Conservation (phyloP, 2,797 vertebrate genomes). For the Vespertilio murinus region DNA sequence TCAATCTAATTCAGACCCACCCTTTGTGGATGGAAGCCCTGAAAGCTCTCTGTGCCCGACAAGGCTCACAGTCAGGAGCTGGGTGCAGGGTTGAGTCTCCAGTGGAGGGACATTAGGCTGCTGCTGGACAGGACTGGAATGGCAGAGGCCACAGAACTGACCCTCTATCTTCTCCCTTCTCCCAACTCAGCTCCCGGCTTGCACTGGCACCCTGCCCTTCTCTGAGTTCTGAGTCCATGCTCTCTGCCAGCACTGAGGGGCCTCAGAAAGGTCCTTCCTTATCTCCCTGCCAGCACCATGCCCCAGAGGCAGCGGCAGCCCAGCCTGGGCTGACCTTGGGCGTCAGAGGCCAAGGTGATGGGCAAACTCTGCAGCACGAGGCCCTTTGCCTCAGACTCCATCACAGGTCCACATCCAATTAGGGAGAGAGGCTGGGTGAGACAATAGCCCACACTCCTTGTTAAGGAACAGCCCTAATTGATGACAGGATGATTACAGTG, state of each 20-base stretch:
- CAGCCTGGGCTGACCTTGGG: neutral
- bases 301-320: neutral
- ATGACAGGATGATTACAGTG: conserved; percentile 66
- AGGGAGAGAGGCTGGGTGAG: conserved; percentile 71
- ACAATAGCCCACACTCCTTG: conserved; percentile 70
- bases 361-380: conserved; percentile 48
- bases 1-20: neutral
- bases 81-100: neutral
- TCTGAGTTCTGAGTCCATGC: neutral
- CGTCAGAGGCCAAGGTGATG: neutral
- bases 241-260: neutral
- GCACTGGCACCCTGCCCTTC: neutral
- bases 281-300: neutral
- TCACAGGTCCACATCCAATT: conserved; percentile 76
- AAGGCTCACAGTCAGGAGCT: neutral
- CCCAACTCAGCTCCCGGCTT: neutral
- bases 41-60: neutral
- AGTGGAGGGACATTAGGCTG: neutral
- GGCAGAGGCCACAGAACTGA: neutral
- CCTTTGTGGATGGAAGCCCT: neutral
- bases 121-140: neutral
- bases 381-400: conserved; percentile 75
- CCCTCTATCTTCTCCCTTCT: neutral
- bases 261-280: neutral
- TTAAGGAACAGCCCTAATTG: conserved; percentile 80